Base-by-base conservation (phyloP, 2,797 vertebrate genomes). In the Lagodon rhomboides region DNA sequence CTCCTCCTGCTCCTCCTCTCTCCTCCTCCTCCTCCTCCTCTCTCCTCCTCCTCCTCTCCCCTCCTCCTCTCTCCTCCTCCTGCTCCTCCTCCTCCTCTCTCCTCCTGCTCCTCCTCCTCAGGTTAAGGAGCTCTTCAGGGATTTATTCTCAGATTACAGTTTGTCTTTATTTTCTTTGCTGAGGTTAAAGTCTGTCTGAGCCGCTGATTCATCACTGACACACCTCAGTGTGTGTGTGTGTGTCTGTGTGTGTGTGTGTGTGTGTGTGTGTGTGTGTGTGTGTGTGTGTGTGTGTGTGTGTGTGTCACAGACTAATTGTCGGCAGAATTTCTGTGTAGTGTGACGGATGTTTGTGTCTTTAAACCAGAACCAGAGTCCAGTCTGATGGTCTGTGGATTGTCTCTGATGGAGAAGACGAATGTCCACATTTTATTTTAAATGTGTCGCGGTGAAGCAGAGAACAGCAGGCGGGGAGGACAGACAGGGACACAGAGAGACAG, bases 151-250 rank as follows among this genome's bases (percentile, higher is more conserved):
- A 73, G 78, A 80, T 84, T 78, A 81, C n/a, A 59, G 18, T 60
- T 49, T 38, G 13, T 70, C 59, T 73, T 55, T 72, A 50, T 69
- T 83, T 65, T 83, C 63, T 30, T 30, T 61, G 30, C 41, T 49
- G 61, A 75, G 63, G 70, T 78, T 75, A 63, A 78, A 61, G 65
- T 64, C 64, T 53, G 84, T 83, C 84, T 86, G 84, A 80, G 84
- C 80, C 5, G 15, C 25, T 76, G 77, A 86, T 25, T 80, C 76
- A 83, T 22, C 27, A n/a, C 41, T 2, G 66, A 53, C 76, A 75
- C 79, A 73, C 80, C 73, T 75, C n/a, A 0, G 9, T 7, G 62
- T 46, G 64, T 41, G 64, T 49, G 43, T 50, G 53, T 41, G 30
- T 27, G 41, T 41, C 56, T 67, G 55, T 67, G 38, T 64, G 58